These are phyloP conservation scores for Peromyscus melanophrys DNA, from an alignment of 2,797 vertebrate species.

Conservation along the genomic window DNA sequence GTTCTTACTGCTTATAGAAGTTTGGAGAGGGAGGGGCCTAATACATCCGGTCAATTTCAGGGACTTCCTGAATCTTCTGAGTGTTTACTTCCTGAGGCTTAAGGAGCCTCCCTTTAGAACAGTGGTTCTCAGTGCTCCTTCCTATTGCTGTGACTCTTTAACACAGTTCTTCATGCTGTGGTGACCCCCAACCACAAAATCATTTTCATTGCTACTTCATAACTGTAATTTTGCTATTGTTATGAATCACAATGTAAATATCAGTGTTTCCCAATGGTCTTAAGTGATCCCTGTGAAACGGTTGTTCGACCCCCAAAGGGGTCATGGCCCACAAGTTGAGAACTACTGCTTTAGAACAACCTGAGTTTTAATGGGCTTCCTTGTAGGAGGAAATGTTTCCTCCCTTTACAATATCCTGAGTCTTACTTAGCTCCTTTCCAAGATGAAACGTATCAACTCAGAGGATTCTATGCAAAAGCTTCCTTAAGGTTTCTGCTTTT, in stretches of 20 bases:
- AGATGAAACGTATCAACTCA: not conserved
- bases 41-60: not conserved
- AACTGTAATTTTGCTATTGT: not conserved
- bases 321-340: not conserved
- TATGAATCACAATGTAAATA: not conserved
- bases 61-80: not conserved
- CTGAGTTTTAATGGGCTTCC: not conserved
- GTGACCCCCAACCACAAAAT: not conserved
- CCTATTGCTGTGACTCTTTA: not conserved
- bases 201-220: not conserved
- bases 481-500: not conserved
- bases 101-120: not conserved
- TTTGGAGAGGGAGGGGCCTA: not conserved
- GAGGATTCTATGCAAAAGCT: not conserved
- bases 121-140: not conserved
- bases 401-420: not conserved
- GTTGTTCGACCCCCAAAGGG: not conserved
- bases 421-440: not conserved
- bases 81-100: not conserved
- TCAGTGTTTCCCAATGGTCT: not conserved
- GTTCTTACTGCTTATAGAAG: not conserved
- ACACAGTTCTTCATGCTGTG: not conserved
- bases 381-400: not conserved
- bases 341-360: not conserved
- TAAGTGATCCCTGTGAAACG: not conserved